Base-by-base conservation (phyloP, 2,113 vertebrate species). In the Engraulis encrasicolus region DNA sequence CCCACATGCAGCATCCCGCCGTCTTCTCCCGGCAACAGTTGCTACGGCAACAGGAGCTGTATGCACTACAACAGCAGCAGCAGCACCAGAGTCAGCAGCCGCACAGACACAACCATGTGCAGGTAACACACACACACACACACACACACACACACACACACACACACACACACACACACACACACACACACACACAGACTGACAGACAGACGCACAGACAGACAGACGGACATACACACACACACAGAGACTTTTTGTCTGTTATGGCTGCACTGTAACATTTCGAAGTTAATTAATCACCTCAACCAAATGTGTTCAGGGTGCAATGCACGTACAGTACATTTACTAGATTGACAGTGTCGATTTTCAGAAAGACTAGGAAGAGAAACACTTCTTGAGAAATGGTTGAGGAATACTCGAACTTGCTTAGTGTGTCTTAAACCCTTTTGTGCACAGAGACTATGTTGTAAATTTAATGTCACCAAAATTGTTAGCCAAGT, bases 31-130 rank as follows among this genome's bases (percentile, higher is more conserved):
- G 97, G 85, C 96, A 97, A 1, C 97, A 98, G 95, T 97, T 99
- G 95, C 96, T 98, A 92, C 94, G 96, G 88, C 98, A 98, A 94
- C 98, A 98, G 89, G 98, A 99, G 92, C 95, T 99, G 81, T 99
- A 98, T 0, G 95, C 97, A 83, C 93, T 99, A 85, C 97, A 99
- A 89, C 97, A 97, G 82, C 96, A 97, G 79, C 96, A 97, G 31
- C 96, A 95, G 85, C 94, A 95, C 58, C 93, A 95, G 78, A 91
- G 92, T 80, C 95, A 96, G 79, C 93, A 91, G 0, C 93, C 93
- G 18, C 94, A 94, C 78, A 93, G 93, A 80, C 36, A 86, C 27
- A n/a, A 50, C 58, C 92, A 89, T 71, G 74, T 83, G 83, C 93
- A 95, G 93, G 95, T 95, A 89, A 88, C 36, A 79, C 81, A 49